These are phyloP conservation scores for Cichlasoma orientale DNA, from an alignment of 2,797 vertebrate species.

Conservation along the genomic window DNA sequence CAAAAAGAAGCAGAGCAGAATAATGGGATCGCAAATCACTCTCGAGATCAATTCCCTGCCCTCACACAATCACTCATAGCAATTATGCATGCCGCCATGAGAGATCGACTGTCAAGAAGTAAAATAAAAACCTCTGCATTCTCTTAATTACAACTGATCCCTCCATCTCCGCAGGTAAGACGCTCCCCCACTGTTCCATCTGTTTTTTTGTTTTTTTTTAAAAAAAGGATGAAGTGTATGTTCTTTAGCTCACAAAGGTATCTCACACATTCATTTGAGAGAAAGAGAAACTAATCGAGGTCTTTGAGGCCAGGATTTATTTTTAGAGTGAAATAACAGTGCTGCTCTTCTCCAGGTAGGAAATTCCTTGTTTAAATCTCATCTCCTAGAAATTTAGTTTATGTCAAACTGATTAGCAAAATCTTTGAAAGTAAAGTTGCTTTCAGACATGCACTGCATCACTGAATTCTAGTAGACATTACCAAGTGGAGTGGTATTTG, in stretches of 20 bases:
- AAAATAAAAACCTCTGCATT: background rate
- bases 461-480: background rate
- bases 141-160: slow-evolving; percentile 40
- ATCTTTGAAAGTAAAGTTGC: background rate
- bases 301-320: background rate
- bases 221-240: background rate
- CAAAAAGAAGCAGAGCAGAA: slow-evolving; percentile 66
- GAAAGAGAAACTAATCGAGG: background rate
- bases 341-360: background rate
- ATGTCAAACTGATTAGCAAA: background rate
- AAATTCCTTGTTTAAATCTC: too few relatives aligned
- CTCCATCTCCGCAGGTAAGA: slow-evolving; percentile 25
- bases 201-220: background rate
- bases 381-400: background rate
- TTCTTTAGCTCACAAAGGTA: background rate
- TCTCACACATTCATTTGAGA: slow-evolving; percentile 2
- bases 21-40: slow-evolving; percentile 42
- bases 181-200: slow-evolving; percentile 29
- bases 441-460: background rate
- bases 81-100: slow-evolving; percentile 52
- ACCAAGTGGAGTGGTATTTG: background rate
- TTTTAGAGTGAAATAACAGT: background rate
- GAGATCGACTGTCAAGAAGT: slow-evolving; percentile 38
- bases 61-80: slow-evolving; percentile 61
- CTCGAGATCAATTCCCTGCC: slow-evolving; percentile 54